These are phyloP conservation scores for Atta texana DNA, from an alignment of 1,140 invertebrate species.

Conservation along the genomic window DNA sequence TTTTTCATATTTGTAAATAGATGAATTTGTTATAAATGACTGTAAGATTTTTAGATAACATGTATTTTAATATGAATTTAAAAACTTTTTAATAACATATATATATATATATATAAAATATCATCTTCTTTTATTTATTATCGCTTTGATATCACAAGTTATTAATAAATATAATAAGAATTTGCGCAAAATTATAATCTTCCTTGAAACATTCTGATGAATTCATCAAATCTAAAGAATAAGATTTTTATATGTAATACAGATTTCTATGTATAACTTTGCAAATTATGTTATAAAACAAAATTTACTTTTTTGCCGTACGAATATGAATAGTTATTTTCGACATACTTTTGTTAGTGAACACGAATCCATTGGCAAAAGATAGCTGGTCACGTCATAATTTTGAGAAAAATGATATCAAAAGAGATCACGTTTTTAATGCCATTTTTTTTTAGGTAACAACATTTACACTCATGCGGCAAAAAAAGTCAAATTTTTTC, in stretches of 20 bases:
- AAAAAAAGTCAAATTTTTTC: too few relatives aligned
- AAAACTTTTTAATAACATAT: not conserved
- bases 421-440: too few relatives aligned
- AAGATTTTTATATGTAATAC: not conserved
- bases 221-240: not conserved
- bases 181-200: not conserved
- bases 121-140: not conserved
- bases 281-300: too few relatives aligned
- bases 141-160: not conserved
- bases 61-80: not conserved
- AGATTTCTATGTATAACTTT: too few relatives aligned
- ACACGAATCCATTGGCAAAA: too few relatives aligned
- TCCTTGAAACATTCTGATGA: not conserved
- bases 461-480: not conserved
- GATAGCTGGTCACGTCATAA: too few relatives aligned
- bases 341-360: too few relatives aligned
- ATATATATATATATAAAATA: not conserved
- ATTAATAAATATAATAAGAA: not conserved
- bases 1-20: not conserved
- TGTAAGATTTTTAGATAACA: not conserved
- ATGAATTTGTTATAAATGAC: not conserved
- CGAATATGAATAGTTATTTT: too few relatives aligned
- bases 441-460: too few relatives aligned
- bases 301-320: too few relatives aligned
- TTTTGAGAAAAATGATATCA: too few relatives aligned